A percentile compares a stretch with the other conserved stretches of the same genome.
Conservation (phyloP, 2,888 invertebrate genomes). For the Laspeyria flexula region DNA sequence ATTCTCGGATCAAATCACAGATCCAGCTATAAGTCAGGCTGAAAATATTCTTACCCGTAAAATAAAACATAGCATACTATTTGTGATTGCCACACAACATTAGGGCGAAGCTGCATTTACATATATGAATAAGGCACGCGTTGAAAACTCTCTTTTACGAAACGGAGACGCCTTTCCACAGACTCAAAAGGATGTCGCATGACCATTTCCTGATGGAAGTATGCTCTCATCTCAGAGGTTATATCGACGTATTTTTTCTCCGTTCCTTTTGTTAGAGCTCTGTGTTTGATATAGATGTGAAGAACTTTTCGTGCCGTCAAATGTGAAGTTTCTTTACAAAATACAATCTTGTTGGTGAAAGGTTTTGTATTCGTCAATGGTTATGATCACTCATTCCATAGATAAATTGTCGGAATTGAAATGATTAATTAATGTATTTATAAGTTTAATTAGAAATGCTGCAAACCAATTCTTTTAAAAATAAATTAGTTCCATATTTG, state of each 20-base stretch:
- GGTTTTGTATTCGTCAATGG: no score
- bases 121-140: conserved; percentile 46
- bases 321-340: neutral
- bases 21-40: conserved; percentile 5
- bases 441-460: no score
- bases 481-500: no score
- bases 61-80: conserved; percentile 33
- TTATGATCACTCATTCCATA: no score
- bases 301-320: neutral
- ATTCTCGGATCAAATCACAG: conserved; percentile 11
- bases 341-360: neutral
- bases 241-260: conserved; percentile 13
- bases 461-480: no score
- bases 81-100: conserved; percentile 44
- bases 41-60: conserved; percentile 23
- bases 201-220: conserved; percentile 44
- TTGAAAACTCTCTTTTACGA: conserved; percentile 31
- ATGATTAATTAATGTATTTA: no score
- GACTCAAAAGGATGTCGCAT: conserved; percentile 41
- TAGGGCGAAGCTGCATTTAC: conserved; percentile 43
- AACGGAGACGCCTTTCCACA: conserved; percentile 18
- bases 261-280: neutral
- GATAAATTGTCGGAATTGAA: no score
- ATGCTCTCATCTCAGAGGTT: conserved; percentile 21
- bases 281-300: neutral